phyloP scores from a whole-genome alignment of 2,113 vertebrate genomes.

The Hyperopisus bebe region DNA sequence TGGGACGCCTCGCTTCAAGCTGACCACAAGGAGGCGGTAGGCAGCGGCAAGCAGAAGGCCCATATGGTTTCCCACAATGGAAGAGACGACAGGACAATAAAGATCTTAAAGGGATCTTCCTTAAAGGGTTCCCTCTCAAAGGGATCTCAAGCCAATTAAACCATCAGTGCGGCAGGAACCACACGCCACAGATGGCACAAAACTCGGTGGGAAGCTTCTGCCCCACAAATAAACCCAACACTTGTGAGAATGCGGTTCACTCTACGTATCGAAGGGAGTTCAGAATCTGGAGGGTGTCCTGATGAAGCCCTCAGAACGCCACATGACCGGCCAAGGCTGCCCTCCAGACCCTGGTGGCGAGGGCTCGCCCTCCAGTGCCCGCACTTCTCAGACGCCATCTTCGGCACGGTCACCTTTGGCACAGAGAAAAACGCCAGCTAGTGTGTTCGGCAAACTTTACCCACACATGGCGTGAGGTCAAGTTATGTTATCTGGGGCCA shows the following conservation, averaged over 20 bases:
- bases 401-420: neutral
- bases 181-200: neutral
- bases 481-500: neutral
- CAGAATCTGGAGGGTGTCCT: neutral
- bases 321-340: neutral
- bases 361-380: neutral
- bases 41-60: constrained; percentile 2
- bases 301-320: neutral
- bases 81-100: neutral
- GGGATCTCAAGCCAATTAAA: neutral
- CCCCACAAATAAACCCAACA: neutral
- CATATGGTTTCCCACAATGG: constrained; percentile 26
- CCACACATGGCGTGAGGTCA: neutral
- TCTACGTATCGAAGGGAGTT: neutral
- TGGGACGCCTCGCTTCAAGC: constrained; percentile 37
- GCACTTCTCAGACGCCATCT: neutral
- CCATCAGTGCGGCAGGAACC: neutral
- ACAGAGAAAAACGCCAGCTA: neutral
- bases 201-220: neutral
- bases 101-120: neutral
- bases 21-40: constrained; percentile 28
- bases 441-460: neutral
- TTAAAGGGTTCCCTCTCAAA: neutral
- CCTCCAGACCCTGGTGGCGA: neutral
- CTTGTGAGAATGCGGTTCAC: neutral